Evolutionary conservation across 37 sponge, comb jelly and placozoan genomes (phyloP).

Genomic region (Agelas oroides): DNA sequence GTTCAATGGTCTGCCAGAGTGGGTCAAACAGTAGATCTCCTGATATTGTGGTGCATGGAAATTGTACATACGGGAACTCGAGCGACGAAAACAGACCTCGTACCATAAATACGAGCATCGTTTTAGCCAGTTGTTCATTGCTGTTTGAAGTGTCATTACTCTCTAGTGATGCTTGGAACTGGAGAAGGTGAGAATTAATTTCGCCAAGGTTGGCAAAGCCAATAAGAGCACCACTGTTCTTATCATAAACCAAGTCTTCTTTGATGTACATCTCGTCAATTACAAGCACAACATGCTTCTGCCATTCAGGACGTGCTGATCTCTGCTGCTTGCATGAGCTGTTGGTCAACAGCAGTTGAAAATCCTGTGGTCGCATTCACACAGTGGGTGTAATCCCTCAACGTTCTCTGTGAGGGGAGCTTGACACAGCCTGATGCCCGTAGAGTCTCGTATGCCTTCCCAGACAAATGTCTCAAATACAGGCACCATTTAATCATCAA

Average conservation of each 20-base stretch:
- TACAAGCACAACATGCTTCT: conserved; percentile 32
- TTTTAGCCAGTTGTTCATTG: conserved; percentile 7
- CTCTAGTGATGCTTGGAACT: conserved; percentile 9
- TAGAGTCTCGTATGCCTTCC: conserved; percentile 28
- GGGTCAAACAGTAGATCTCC: conserved; percentile 35
- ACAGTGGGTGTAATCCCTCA: conserved; percentile 41
- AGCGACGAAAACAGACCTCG: conserved; percentile 15
- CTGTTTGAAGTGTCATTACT: not conserved
- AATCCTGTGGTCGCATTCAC: conserved; percentile 25
- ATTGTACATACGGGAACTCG: conserved; percentile 41
- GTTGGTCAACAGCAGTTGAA: conserved; percentile 2
- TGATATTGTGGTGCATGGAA: conserved; percentile 25
- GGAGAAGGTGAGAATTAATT: conserved; percentile 2
- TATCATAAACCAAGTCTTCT: conserved; percentile 58
- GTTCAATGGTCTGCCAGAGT: conserved; percentile 36
- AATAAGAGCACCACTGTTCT: conserved; percentile 26
- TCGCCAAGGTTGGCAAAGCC: conserved; percentile 58
- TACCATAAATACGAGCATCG: conserved; percentile 35
- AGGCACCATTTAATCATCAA: conserved; percentile 42
- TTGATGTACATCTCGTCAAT: conserved; percentile 55
- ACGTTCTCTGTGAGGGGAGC: conserved; percentile 33
- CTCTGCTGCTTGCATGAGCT: conserved; percentile 4
- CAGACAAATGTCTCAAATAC: conserved; percentile 21
- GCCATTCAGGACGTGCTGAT: not conserved
- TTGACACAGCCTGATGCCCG: not conserved